Base-by-base conservation (phyloP, 1,140 invertebrate species). In the Heliconius melpomene region DNA sequence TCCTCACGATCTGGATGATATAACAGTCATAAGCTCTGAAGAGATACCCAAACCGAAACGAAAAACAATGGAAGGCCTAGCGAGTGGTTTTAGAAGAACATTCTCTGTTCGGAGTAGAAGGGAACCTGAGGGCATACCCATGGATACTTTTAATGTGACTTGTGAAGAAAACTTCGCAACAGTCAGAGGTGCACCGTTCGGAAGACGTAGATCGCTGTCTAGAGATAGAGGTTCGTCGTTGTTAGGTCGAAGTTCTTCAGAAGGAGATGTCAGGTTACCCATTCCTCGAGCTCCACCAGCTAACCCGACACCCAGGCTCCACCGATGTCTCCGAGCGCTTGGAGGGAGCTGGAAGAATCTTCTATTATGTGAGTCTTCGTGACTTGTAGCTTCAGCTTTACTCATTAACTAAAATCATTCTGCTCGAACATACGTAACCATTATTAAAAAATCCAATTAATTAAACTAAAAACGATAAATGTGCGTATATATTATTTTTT, bases 331-430 rank as follows among this genome's bases (percentile, higher is more conserved):
- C 50, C 94, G 95, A 73, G 95, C 95, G 11, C 93, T 96, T 71
- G 95, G 95, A 83, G 96, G 96, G 46, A 96, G 95, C 86, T 96
- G 96, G 96, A 96, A 95, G 88, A 96, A 96, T 89, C 94, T 96
- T 77, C 93, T 96, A 82, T 94, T 95, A 95, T 93, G 96, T 96
- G 95, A 96, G 96, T 96, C 86, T 84, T 81, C 86, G 88, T 76
- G 86, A 83, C 84, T 79, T 84, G 80, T 84, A 86, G 86, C 82
- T 83, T 85, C 82, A 83, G 81, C 83, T 86, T 86, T 79, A 83
- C 80, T 83, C 82, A 84, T 86, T 84, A 82, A 84, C 78, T 80
- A 72, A 79, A 80, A 74, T 76, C 81, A 82, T 57, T 80, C 75
- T 74, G 75, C 81, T 81, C 80, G 36, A 70, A 66, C 18, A 71